phyloP scores from a whole-genome alignment of 2,888 invertebrate species.

The Lochmaea capreae region DNA sequence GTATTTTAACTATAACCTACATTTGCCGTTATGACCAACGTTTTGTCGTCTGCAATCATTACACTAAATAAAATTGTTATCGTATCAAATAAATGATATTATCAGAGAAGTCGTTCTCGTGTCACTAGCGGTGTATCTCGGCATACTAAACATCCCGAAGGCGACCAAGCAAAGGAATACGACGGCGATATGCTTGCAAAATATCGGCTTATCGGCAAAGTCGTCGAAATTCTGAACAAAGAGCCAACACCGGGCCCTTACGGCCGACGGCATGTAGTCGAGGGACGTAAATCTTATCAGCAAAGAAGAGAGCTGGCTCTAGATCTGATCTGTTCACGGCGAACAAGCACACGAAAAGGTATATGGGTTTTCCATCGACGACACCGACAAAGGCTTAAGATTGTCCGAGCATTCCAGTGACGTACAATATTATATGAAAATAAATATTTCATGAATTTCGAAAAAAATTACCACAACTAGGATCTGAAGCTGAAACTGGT shows the following conservation, averaged over 20 bases:
- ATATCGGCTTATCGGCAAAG: slow-evolving; percentile 39
- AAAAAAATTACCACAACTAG: too few species aligned
- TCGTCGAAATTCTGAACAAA: slow-evolving; percentile 40
- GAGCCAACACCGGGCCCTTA: slow-evolving; percentile 12
- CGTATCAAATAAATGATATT: slow-evolving; percentile 10
- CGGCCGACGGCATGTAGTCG: slow-evolving; percentile 21
- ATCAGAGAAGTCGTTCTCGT: neutral
- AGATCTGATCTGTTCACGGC: slow-evolving; percentile 34
- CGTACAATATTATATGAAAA: slow-evolving; percentile 15
- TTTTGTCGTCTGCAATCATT: neutral
- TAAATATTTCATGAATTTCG: neutral
- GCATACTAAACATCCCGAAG: slow-evolving; percentile 3
- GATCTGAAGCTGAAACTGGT: too few species aligned
- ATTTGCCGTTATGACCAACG: neutral
- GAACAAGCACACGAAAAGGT: slow-evolving; percentile 34
- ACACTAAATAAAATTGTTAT: slow-evolving; percentile 13
- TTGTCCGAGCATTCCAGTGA: slow-evolving; percentile 42
- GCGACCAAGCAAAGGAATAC: slow-evolving; percentile 12
- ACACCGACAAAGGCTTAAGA: slow-evolving; percentile 40
- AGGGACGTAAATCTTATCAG: slow-evolving; percentile 40
- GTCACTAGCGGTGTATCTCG: slow-evolving; percentile 8
- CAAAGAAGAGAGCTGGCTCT: slow-evolving; percentile 8
- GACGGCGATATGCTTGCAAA: slow-evolving; percentile 3
- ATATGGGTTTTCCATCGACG: slow-evolving; percentile 33
- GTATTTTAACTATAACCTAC: too few species aligned